phyloP scores from a whole-genome alignment of 2,113 vertebrate species.

The Sterrhoptilus dennistouni region DNA sequence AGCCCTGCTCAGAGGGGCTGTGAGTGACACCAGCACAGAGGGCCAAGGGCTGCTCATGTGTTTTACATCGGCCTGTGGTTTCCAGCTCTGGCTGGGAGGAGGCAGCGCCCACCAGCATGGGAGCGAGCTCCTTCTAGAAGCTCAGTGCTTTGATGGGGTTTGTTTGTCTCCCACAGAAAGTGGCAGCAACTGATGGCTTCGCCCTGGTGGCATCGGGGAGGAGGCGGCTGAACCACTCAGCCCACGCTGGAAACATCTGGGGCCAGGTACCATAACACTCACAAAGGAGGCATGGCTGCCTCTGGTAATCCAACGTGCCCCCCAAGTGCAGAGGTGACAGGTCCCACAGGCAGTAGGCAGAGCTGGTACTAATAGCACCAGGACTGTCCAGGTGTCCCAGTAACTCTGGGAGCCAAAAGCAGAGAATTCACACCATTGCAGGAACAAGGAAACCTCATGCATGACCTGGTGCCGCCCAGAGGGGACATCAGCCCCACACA shows the following conservation, averaged over 20 bases:
- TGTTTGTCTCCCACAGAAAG: neutral
- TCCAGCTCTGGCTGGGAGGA: conserved; percentile 9
- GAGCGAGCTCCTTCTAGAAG: conserved; percentile 7
- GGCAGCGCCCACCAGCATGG: neutral
- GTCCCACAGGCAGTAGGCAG: neutral
- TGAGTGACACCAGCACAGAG: accelerated
- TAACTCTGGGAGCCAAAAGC: neutral
- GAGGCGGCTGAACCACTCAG: neutral
- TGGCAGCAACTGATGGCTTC: neutral
- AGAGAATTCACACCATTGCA: accelerated
- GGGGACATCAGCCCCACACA: neutral
- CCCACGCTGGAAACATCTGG: neutral
- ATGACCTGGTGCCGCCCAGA: neutral
- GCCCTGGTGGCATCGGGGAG: neutral
- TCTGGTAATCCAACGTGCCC: neutral
- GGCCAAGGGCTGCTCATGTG: accelerated
- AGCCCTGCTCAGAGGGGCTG: neutral
- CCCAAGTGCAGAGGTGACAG: accelerated
- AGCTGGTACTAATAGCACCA: neutral
- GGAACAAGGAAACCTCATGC: neutral
- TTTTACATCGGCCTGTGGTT: neutral
- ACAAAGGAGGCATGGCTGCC: neutral
- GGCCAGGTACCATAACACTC: neutral
- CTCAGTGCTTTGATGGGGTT: conserved; percentile 13
- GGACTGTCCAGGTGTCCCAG: accelerated